These are phyloP conservation scores for Hartigia nigra DNA, from an alignment of 2,888 invertebrate species.

Conservation along the genomic window DNA sequence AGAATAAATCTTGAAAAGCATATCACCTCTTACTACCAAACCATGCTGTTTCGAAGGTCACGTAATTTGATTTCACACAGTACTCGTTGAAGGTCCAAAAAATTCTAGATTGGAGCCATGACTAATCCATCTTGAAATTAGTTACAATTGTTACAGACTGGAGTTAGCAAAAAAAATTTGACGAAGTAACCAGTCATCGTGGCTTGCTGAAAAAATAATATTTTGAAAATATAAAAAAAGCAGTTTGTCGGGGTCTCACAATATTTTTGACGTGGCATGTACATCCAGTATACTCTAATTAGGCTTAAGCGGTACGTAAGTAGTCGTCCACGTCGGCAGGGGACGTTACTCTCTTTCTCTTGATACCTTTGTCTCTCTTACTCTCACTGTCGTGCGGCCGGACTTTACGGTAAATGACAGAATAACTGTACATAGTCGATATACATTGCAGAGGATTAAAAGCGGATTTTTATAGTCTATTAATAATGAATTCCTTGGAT, in stretches of 20 bases:
- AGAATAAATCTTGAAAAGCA: not conserved
- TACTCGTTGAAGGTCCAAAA: not conserved
- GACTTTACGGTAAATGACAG: not conserved
- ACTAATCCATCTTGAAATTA: not conserved
- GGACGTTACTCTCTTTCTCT: not conserved
- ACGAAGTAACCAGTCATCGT: not conserved
- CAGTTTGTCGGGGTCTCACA: not conserved
- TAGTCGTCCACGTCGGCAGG: not conserved
- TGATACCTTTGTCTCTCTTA: not conserved
- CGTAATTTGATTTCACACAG: not conserved
- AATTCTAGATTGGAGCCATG: not conserved
- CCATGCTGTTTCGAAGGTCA: not conserved
- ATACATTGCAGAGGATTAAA: not conserved
- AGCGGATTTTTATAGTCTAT: not conserved
- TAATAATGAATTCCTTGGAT: not conserved
- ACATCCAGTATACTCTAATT: not conserved
- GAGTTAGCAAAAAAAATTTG: not conserved
- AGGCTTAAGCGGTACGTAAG: not conserved
- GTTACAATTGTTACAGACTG: not conserved
- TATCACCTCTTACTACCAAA: not conserved
- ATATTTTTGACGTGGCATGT: not conserved
- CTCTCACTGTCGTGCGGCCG: not conserved
- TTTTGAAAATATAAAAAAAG: not conserved
- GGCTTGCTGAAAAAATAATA: not conserved
- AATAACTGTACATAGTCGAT: not conserved